Evolutionary conservation across 2,113 vertebrate species (phyloP).

Genomic region (Chrysemys picta): DNA sequence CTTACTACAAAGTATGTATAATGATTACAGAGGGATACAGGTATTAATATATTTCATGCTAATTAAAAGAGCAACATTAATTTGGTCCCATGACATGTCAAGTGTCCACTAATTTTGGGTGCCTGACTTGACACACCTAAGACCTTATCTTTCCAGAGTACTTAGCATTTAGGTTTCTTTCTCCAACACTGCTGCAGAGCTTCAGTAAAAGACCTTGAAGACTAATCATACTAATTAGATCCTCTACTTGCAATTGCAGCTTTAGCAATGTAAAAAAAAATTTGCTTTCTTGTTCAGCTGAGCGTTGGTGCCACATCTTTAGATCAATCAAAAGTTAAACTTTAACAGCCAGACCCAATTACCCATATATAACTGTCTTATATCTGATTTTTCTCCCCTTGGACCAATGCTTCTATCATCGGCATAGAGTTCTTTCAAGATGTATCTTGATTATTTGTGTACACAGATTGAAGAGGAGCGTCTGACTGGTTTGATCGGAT

Average conservation of each 20-base stretch:
- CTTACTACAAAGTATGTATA: accelerated
- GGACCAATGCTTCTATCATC: background rate
- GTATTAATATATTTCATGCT: accelerated
- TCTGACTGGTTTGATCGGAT: background rate
- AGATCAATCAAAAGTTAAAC: background rate
- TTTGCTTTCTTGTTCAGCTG: background rate
- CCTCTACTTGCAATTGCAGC: background rate
- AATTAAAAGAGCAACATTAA: background rate
- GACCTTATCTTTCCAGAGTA: background rate
- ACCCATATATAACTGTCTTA: accelerated
- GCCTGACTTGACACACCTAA: accelerated
- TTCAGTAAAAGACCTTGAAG: background rate
- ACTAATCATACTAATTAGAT: background rate
- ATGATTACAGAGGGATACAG: accelerated
- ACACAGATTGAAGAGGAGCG: background rate
- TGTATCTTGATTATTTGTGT: background rate
- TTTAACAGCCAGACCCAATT: background rate
- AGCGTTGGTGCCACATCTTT: background rate
- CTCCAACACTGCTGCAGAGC: background rate
- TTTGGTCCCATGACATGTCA: background rate
- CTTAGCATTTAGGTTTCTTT: background rate
- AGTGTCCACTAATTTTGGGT: background rate
- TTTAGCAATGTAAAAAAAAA: background rate
- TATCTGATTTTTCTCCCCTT: background rate
- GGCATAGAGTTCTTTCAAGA: background rate